Base-by-base conservation (phyloP, 2,797 vertebrate genomes). In the Sciurus carolinensis region DNA sequence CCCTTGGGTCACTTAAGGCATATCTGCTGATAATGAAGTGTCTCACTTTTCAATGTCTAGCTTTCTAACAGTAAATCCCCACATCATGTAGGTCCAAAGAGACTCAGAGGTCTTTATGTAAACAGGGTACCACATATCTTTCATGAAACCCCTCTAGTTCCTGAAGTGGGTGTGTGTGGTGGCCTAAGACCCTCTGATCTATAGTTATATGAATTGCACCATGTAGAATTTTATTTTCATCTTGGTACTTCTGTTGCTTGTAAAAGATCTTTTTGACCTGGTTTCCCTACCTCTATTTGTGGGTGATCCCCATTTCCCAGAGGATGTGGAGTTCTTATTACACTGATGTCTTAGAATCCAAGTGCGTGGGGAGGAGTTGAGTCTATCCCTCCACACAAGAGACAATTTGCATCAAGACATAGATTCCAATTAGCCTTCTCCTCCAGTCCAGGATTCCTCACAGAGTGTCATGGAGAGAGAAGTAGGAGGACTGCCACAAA, bases 31-130 rank as follows among this genome's bases (percentile, higher is more conserved):
- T 39, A 39, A 12, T 33, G 22, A 33, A 47, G 33, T 71, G 39
- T 71, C 66, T 91, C 87, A 59, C 64, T 81, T 84, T 95, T 30
- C 36, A 88, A 4, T 64, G 30, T 87, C 67, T 79, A 81, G 17
- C 2, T 83, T 14, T 90, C 59, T 90, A 72, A 94, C 44, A 42
- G 44, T 42, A 39, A 54, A 26, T 52, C n/a, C 69, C 66, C 54
- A 90, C 30, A 57, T 47, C 47, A 87, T 24, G 24, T 52, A 52
- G 28, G 18, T 50, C 39, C 73, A 76, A 84, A 57, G 24, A 7
- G 24, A 86, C 64, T 62, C 33, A 30, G 59, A 86, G 42, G 18
- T n/a, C 36, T 90, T 84, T 67, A 36, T 39, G 13, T 59, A 89
- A 77, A 72, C 30, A 94, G 33, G 44, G 12, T 30, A 42, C 24